Base-by-base conservation (phyloP, 2,888 invertebrate species). In the Ectropis crepuscularia region DNA sequence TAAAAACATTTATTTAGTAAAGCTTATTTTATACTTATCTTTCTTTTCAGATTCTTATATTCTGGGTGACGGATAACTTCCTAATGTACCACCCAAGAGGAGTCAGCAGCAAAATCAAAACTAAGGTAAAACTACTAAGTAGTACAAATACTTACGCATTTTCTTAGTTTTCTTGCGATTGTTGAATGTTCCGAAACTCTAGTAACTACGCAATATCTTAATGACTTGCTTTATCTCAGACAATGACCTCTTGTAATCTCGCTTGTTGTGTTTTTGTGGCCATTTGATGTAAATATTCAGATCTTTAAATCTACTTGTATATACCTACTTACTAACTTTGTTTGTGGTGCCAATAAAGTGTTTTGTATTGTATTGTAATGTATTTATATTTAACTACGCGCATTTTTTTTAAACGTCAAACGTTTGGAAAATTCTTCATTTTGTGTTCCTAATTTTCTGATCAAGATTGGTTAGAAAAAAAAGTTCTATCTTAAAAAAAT, bases 21-120 rank as follows among this genome's bases (percentile, higher is more conserved):
- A 11, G 12, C 7, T n/a, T 7, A 45, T 36, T 16, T 6, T 36
- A 37, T 38, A 7, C 37, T 11, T 7, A 8, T 8, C 12, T 50
- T 61, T 78, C 65, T 74, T 94, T 94, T 55, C 91, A 96, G 96
- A 96, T 96, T 73, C 93, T 97, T 79, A 96, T 97, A 94, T 97
- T 97, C 88, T 97, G 97, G 97, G 96, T 97, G 71, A 96, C 96
- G 0, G 97, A 97, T 86, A 97, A 97, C 86, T 96, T 96, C 92
- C 89, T 97, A 55, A 97, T 96, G 96, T 94, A 95, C 73, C 93
- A 92, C 70, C 93, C 93, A 7, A 86, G 93, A 72, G 93, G 93
- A 46, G 93, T 93, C 8, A 92, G 87, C 77, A 82, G 87, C 10
- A 93, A 93, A 85, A 87, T 93, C 76, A 94, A 93, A 81, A 93